Base-by-base conservation (phyloP, 2,888 invertebrate species). In the Eucera pruinosa region DNA sequence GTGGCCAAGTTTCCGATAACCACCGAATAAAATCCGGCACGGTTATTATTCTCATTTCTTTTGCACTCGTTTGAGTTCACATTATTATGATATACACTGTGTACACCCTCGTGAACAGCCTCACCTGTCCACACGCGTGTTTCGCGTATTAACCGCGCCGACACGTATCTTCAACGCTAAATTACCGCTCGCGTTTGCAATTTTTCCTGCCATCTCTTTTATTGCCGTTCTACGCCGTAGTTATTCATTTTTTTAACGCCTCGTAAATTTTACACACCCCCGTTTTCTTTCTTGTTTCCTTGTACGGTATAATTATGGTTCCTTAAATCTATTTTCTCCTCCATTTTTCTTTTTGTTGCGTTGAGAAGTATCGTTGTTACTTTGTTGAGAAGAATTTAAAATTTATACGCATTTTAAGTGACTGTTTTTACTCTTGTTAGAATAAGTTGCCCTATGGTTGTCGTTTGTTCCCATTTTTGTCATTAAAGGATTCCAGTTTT, bases 81-180 rank as follows among this genome's bases (percentile, higher is more conserved):
- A 27, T 47, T n/a, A n/a, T 39, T 47, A 39, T 23, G 39, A 52
- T 20, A 30, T n/a, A 68, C 60, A 41, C 61, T 11, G 23, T 27
- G 36, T 39, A 30, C 39, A 27, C 39, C 20, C 27, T 36, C 4
- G 39, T 25, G 18, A 20, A 48, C 48, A 48, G 33, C 47, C 67
- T 73, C 65, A 67, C 69, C 55, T 68, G 73, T 69, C 66, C 62
- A 39, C 72, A 73, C 80, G 80, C 78, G 64, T 74, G 81, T 78
- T 75, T 78, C 67, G 65, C 78, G 80, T 58, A 60, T 74, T 83
- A 82, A 80, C 69, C 80, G 68, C 65, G 50, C 27, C 48, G 33
- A 57, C 61, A 47, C 70, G 70, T 70, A 82, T 78, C 68, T 73
- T 73, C 65, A 62, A 73, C 67, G 81, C 68, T 67, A 73, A 83